Evolutionary conservation across 2,888 invertebrate genomes (phyloP).

Genomic region (Tipula vernalis): DNA sequence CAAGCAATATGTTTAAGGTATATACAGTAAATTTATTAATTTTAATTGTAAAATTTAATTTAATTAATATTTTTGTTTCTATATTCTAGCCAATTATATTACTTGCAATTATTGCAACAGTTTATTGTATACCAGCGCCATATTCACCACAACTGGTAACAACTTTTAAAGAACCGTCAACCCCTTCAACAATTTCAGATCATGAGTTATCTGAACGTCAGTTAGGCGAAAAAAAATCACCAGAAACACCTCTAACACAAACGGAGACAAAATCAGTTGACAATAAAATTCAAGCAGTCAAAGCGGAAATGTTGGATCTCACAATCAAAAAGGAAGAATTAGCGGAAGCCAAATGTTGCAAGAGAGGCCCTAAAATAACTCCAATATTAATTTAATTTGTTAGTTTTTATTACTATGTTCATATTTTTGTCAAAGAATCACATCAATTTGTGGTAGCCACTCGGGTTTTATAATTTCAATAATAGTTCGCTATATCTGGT

Average conservation of each 20-base stretch:
- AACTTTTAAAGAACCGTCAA: not conserved
- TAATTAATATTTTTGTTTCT: not conserved
- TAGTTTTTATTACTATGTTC: no score
- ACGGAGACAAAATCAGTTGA: not conserved
- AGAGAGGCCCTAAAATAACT: no score
- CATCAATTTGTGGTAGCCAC: no score
- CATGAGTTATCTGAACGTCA: not conserved
- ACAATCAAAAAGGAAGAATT: not conserved
- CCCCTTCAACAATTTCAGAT: not conserved
- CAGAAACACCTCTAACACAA: not conserved
- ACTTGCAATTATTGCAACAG: not conserved
- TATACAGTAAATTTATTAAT: not conserved
- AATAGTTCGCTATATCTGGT: no score
- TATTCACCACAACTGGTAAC: not conserved
- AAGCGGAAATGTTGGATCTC: not conserved
- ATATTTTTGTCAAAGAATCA: no score
- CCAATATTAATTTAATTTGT: no score
- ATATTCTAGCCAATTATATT: not conserved
- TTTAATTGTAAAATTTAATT: not conserved
- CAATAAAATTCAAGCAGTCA: not conserved
- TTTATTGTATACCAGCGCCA: not conserved
- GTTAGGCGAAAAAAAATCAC: not conserved
- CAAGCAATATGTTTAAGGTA: not conserved
- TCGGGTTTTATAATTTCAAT: no score
- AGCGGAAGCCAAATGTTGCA: not conserved